Evolutionary conservation across 2,888 invertebrate species (phyloP).

Genomic region (Caenorhabditis panamensis): DNA sequence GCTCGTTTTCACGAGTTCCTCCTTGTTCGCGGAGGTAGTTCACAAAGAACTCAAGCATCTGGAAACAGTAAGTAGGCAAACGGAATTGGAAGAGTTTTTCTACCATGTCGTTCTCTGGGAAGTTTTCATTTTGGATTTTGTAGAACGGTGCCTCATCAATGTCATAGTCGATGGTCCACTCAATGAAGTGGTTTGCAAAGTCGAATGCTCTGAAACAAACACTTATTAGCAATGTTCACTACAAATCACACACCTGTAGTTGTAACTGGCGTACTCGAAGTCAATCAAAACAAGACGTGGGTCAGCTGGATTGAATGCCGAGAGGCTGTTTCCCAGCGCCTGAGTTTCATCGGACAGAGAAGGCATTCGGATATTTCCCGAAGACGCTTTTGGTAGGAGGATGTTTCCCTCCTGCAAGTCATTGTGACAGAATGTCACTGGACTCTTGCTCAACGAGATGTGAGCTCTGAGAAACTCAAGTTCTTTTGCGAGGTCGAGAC

Average conservation of each 20-base stretch:
- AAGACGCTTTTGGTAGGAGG: slow-evolving; percentile 81
- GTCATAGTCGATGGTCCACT: slow-evolving; percentile 92
- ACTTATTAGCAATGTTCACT: not conserved
- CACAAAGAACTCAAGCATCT: slow-evolving; percentile 74
- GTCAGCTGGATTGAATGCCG: slow-evolving; percentile 80
- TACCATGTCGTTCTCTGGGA: slow-evolving; percentile 67
- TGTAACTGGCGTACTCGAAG: slow-evolving; percentile 96
- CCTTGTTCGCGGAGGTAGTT: slow-evolving; percentile 70
- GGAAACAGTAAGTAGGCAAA: not conserved
- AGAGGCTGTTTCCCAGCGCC: slow-evolving; percentile 70
- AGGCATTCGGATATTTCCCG: slow-evolving; percentile 79
- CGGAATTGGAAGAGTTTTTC: not conserved
- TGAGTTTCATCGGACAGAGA: slow-evolving; percentile 74
- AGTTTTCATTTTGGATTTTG: slow-evolving; percentile 83
- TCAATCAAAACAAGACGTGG: slow-evolving; percentile 88
- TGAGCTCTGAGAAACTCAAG: slow-evolving; percentile 66
- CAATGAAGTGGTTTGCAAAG: slow-evolving; percentile 94
- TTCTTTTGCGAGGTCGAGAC: slow-evolving; percentile 66
- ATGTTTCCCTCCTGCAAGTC: slow-evolving; percentile 82
- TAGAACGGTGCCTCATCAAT: slow-evolving; percentile 88
- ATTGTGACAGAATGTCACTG: slow-evolving; percentile 85
- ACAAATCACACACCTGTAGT: slow-evolving; percentile 84
- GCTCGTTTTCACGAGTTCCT: slow-evolving; percentile 64
- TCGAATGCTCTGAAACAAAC: slow-evolving; percentile 87
- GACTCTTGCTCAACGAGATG: slow-evolving; percentile 84